Percentiles rank a stretch among this genome's conserved stretches.
phyloP scores from a whole-genome alignment of 2,113 vertebrate species.

The Aldabrachelys gigantea region DNA sequence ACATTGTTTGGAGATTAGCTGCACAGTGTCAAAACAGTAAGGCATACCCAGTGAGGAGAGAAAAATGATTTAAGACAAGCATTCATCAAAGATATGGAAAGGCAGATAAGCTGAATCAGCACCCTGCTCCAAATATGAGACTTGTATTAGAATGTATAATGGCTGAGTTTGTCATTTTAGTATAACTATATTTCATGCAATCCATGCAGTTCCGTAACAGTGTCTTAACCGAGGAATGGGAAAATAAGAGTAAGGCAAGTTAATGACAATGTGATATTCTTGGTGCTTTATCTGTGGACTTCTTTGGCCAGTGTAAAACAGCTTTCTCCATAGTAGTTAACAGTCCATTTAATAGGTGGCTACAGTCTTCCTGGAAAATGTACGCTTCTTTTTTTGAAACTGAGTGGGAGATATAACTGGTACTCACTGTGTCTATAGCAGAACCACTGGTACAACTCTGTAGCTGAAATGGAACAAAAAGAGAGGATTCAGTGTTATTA shows the following conservation, averaged over 20 bases:
- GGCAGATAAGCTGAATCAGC: conserved; percentile 64
- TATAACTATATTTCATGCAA: conserved; percentile 36
- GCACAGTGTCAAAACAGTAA: conserved; percentile 55
- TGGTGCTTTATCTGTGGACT: not conserved
- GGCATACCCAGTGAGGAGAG: conserved; percentile 41
- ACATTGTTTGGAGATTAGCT: conserved; percentile 73
- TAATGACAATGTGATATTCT: not conserved
- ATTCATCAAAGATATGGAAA: conserved; percentile 72
- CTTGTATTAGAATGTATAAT: conserved; percentile 27
- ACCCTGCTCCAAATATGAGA: conserved; percentile 40
- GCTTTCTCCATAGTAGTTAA: conserved; percentile 1
- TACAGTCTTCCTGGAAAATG: not conserved
- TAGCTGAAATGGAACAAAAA: not conserved
- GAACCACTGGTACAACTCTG: not conserved
- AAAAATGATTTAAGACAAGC: conserved; percentile 62
- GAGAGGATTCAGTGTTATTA: not conserved
- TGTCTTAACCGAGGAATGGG: not conserved
- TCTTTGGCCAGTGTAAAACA: not conserved
- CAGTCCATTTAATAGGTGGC: not conserved
- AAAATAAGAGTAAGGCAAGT: conserved; percentile 16
- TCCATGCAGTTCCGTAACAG: not conserved
- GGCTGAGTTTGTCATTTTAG: conserved; percentile 18
- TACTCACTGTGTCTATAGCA: not conserved
- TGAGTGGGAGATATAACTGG: not conserved
- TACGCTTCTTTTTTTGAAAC: conserved; percentile 8